A percentile compares a stretch with the other conserved stretches of the same genome.
Conservation (phyloP, 2,797 vertebrate species). For the Enteromius fasciolatus region DNA sequence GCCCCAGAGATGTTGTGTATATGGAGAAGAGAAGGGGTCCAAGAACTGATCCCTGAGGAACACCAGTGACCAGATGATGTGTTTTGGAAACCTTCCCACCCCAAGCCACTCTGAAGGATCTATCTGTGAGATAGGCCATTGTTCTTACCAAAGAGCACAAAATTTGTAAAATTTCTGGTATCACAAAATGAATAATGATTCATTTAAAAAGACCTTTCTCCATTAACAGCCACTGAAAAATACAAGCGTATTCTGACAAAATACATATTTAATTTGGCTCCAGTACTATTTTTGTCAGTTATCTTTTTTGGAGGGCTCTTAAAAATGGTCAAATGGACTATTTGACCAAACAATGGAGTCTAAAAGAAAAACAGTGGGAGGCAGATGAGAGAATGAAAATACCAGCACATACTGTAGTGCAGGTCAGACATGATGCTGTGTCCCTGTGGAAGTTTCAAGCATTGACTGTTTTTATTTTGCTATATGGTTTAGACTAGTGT, state of each 20-base stretch:
- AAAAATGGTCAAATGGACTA: neutral
- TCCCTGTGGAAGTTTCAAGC: neutral
- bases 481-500: neutral
- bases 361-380: neutral
- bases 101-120: no score
- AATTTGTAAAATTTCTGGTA: neutral
- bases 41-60: no score
- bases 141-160: neutral
- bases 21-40: no score
- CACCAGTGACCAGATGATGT: no score
- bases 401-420: neutral
- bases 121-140: no score
- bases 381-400: conserved; percentile 1
- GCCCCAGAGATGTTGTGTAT: no score
- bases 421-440: neutral
- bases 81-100: no score
- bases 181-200: neutral
- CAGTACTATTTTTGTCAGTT: neutral
- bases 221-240: neutral
- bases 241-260: neutral
- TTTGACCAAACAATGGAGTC: neutral
- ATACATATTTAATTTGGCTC: conserved; percentile 8
- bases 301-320: conserved; percentile 1
- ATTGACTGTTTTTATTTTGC: neutral
- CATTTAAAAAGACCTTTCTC: neutral